Evolutionary conservation across 2,888 invertebrate species (phyloP), one percentile per base, ranked within the genome.

Genomic region (Polietes domitor): DNA sequence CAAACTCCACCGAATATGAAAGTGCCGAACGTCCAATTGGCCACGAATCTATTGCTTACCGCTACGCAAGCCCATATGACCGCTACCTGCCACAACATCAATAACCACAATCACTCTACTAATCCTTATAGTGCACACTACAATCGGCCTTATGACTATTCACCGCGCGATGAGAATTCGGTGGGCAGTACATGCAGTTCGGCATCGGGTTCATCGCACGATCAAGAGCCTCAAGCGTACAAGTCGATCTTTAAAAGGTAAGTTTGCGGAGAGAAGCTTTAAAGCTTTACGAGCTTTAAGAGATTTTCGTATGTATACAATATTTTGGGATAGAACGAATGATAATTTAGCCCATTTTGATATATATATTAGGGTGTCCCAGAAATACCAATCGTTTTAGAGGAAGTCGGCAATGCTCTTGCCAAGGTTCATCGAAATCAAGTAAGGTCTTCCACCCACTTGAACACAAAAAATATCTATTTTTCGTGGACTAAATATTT

Each of bases 1-100:
- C 97, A 98, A 93, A 98, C 98, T 87, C 98, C 98, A 87, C 98
- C 98, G 91, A 97, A 96, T 93, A 96, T 97, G 96, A 97, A 97
- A 93, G 94, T 97, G 90, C 96, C 96, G 90, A 96, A 95, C 92
- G 96, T 95, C 10, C 84, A 84, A 53, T 78, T 81, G 88, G 95
- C 95, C 91, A 95, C 95, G 92, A 95, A 94, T 89, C 94, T 95
- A 88, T 94, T 96, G 88, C 94, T 95, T 91, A 91, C 92, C 94
- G 94, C 93, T 94, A 94, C 91, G 89, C 93, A 93, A 91, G 93
- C 93, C 92, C 91, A 92, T 92, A 93, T 91, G 92, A 92, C 90
- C 89, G 93, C 93, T 91, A 94, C 93, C 93, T 92, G 91, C 89
- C 92, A 91, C 91, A 92, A 88, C 90, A 91, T 87, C 89, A 90